Evolutionary conservation across 1,140 invertebrate genomes (phyloP), one percentile per base, ranked within the genome.

Genomic region (Scaptomyza graminum): DNA sequence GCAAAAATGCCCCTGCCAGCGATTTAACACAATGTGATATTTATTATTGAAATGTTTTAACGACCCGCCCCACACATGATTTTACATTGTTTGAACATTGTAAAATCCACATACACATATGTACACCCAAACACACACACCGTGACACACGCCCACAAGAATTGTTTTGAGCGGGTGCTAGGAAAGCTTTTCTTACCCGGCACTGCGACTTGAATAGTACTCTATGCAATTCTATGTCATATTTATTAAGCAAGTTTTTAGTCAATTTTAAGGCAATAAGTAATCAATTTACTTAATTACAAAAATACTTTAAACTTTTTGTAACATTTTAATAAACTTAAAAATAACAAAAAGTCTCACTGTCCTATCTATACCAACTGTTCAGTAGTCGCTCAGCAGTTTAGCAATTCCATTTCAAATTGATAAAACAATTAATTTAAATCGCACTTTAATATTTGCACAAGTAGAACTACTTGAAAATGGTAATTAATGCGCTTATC

Each of bases 21-120:
- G 71, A 78, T 78, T 51, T 70, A 77, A 89, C 60, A 72, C 76
- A 88, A 77, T 88, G 83, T 88, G 83, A 88, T 88, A 88, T 88
- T 88, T 88, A 88, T 88, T 88, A 88, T 88, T 83, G 84, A 88
- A 88, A 83, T 76, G 83, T 75, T 82, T 78, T 76, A 64, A 79
- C 49, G 37, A 54, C 74, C 62, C 56, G 50, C 68, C 74, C 72
- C 64, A 52, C 22, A 62, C 57, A 51, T 56, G 57, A 80, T 66
- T 76, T 80, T 50, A 79, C 64, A 66, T 56, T 56, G 57, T 85
- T 66, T 76, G 73, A 46, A 79, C 64, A 71, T 41, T 56, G 56
- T 63, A 78, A 63, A 43, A 16, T 9, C 12, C 43, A 13, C 62
- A 15, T 25, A 43, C 7, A 47, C 28, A 46, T 44, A 67, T 13